Base-by-base conservation (phyloP, 2,113 vertebrate genomes). In the Origma solitaria region DNA sequence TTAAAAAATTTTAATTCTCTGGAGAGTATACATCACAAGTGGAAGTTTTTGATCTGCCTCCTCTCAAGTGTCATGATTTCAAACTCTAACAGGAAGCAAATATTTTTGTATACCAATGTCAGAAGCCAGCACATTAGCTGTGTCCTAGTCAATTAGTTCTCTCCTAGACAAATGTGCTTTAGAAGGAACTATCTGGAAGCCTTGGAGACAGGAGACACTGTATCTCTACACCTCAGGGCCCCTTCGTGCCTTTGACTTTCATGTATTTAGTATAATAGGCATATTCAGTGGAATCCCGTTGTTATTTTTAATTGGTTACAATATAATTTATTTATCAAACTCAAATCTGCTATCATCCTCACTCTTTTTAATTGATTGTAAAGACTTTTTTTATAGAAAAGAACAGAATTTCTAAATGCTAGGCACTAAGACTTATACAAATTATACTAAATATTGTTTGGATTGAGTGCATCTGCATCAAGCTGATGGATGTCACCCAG, bases 391-490 rank as follows among this genome's bases (percentile, higher is more conserved):
- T 56, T 23, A 64, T 11, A 79, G 9, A 47, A 33, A 70, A 54
- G 2, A 81, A 16, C 3, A 40, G 17, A 61, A 65, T 90, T 80
- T 42, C 12, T 78, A 19, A 60, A 57, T n/a, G 2, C 1, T 78
- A 7, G 30, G 8, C 22, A 30, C 2, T 27, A 54, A 30, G 4
- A 53, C 8, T 64, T 64, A 19, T 54, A 24, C 3, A 77, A 66
- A n/a, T 37, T 50, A 11, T 22, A 50, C 11, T 16, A 77, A 54
- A 42, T 54, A 37, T n/a, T 71, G 15, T 8, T 70, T 31, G 13
- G 23, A 44, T 61, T 54, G 11, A 27, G 22, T 54, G 5, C 5
- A 49, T 4, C 5, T 1, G 0, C 30, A 35, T 49, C 14, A 47
- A 27, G 16, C 7, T 45, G 23, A 60, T 31, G n/a, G 16, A 17